Evolutionary conservation across 2,888 invertebrate species (phyloP), one percentile per base, ranked within the genome.

Genomic region (Hydriomena furcata): DNA sequence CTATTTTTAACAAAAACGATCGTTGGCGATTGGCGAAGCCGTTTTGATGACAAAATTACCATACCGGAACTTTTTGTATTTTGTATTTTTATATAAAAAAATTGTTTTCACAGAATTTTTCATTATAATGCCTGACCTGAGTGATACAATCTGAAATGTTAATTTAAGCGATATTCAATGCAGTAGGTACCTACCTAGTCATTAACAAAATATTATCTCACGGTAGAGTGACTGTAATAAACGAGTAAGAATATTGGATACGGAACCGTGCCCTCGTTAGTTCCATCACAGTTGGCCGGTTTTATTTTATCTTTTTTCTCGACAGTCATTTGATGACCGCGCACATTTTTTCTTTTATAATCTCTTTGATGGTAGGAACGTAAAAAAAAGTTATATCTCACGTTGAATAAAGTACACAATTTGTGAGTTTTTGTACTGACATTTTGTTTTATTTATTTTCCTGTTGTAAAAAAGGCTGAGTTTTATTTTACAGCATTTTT

Each of bases 301-400:
- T 58, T 66, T 66, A 60, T 43, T 53, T 63, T 63, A 62, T 60
- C 50, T 55, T 61, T 54, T 53, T 60, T 52, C 51, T 48, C 57
- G 55, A 27, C 63, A 60, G 66, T 69, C 68, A 66, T 71, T 64
- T 63, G 67, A 71, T 71, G 71, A 73, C 65, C 59, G 58, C 48
- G 68, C 69, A 52, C 58, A 58, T 64, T 63, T 65, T 65, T 58
- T 68, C 55, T 55, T 53, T 52, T 61, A 64, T 71, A 71, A 74
- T 75, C 75, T 71, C 67, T 70, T 68, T 75, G 73, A 73, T 73
- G 75, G 66, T 61, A 30, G 41, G 53, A 62, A 60, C 61, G 56
- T 61, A 55, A 63, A 67, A 65, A n/a, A 71, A 68, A 59, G 63
- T 57, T 58, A 52, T 58, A 54, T 58, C 52, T 56, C 56, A 51